phyloP scores from a whole-genome alignment of 2,888 invertebrate species.

The Isoperla grammatica region DNA sequence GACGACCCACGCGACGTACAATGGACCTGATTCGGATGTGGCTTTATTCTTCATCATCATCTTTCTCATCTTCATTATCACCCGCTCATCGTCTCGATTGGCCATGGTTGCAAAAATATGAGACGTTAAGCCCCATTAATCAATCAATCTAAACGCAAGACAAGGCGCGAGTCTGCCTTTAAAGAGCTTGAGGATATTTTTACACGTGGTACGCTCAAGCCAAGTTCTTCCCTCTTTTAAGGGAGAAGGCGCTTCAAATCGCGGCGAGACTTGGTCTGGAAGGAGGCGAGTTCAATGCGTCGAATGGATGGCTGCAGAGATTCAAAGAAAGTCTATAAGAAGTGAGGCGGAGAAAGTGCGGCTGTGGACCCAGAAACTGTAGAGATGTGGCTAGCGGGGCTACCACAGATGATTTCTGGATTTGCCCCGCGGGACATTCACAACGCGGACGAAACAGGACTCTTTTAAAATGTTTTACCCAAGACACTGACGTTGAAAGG shows the following conservation, averaged over 20 bases:
- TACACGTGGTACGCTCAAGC: neutral
- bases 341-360: too few relatives aligned
- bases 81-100: too few relatives aligned
- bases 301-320: neutral
- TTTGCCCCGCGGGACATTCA: constrained; percentile 9
- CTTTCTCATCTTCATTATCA: too few relatives aligned
- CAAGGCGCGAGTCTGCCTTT: neutral
- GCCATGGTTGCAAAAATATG: too few relatives aligned
- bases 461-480: constrained; percentile 36
- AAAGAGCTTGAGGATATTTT: neutral
- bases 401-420: constrained; percentile 18
- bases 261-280: neutral
- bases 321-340: too few relatives aligned
- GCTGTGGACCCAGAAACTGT: constrained; percentile 15
- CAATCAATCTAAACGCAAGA: too few relatives aligned
- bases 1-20: too few relatives aligned
- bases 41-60: too few relatives aligned
- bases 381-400: constrained; percentile 25
- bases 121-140: too few relatives aligned
- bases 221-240: neutral
- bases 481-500: constrained; percentile 29
- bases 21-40: too few relatives aligned
- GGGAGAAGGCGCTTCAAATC: neutral
- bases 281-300: neutral
- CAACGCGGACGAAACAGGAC: too few relatives aligned